Evolutionary conservation across 1,140 invertebrate species (phyloP).

Genomic region (Listronotus bonariensis): DNA sequence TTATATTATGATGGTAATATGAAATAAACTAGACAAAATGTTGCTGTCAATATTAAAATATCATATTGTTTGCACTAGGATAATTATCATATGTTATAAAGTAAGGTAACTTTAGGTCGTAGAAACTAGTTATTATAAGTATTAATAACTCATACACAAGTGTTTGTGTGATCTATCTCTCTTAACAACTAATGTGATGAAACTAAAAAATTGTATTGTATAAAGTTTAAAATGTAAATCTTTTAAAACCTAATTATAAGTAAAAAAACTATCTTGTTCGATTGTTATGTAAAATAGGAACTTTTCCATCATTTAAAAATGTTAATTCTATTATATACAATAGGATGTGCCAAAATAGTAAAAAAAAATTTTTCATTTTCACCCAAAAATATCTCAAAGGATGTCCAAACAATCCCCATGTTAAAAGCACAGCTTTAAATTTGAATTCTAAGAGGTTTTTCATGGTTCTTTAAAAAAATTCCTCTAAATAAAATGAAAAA

Average conservation of each 20-base stretch:
- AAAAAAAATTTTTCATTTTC: too few species aligned
- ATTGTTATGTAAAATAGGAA: conserved; percentile 36
- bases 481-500: too few species aligned
- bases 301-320: conserved; percentile 27
- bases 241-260: conserved; percentile 23
- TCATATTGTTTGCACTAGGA: conserved; percentile 26
- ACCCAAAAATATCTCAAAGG: too few species aligned
- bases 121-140: conserved; percentile 25
- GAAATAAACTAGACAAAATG: too few species aligned
- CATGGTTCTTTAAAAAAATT: too few species aligned
- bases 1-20: too few species aligned
- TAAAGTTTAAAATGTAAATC: conserved; percentile 28
- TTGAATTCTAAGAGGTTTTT: too few species aligned
- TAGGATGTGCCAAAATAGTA: too few species aligned
- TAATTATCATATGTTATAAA: conserved; percentile 13
- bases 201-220: conserved; percentile 25
- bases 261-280: conserved; percentile 37
- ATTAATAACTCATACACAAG: conserved; percentile 7
- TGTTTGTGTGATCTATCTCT: conserved; percentile 33
- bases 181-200: conserved; percentile 36
- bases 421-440: too few species aligned
- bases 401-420: too few species aligned
- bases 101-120: conserved; percentile 22
- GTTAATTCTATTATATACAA: conserved; percentile 33
- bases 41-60: too few species aligned